These are phyloP conservation scores for Embidobia sp. DNA, from an alignment of 2,888 invertebrate species.

Conservation along the genomic window DNA sequence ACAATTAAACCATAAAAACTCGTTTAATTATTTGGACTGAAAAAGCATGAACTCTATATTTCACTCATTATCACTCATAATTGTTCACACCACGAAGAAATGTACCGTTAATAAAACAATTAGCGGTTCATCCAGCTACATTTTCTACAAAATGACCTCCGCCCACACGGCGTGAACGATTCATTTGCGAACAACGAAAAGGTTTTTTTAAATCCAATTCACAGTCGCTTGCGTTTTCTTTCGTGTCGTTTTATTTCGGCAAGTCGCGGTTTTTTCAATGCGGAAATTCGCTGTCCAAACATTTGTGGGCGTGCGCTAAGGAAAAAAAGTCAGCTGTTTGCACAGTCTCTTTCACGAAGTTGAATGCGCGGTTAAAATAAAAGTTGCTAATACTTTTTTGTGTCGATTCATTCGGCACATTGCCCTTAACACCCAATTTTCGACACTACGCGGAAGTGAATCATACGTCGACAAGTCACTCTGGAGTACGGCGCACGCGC, in stretches of 20 bases:
- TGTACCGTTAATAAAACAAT: conserved; percentile 22
- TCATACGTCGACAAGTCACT: conserved; percentile 53
- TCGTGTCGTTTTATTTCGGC: conserved; percentile 14
- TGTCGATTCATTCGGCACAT: conserved; percentile 57
- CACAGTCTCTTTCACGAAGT: conserved; percentile 17
- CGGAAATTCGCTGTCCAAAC: conserved; percentile 19
- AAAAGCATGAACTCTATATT: too few relatives aligned
- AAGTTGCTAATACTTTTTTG: conserved; percentile 41
- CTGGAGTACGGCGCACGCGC: conserved; percentile 37
- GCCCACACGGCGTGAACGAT: background rate
- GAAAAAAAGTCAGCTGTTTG: conserved; percentile 29
- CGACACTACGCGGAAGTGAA: conserved; percentile 60
- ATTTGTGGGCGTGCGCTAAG: conserved; percentile 12
- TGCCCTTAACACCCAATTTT: conserved; percentile 62
- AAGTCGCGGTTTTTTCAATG: conserved; percentile 7
- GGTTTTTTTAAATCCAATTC: conserved; percentile 16
- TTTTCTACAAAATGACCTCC: conserved; percentile 1
- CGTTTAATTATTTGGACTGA: too few relatives aligned
- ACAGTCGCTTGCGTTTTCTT: too few relatives aligned
- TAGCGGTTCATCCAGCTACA: conserved; percentile 18
- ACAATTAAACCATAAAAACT: too few relatives aligned
- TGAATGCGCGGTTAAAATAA: conserved; percentile 31
- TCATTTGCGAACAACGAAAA: too few relatives aligned
- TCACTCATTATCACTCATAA: conserved; percentile 5
- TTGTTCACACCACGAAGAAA: background rate